Conservation (phyloP, 2,888 invertebrate genomes). For the Pollenia labialis region DNA sequence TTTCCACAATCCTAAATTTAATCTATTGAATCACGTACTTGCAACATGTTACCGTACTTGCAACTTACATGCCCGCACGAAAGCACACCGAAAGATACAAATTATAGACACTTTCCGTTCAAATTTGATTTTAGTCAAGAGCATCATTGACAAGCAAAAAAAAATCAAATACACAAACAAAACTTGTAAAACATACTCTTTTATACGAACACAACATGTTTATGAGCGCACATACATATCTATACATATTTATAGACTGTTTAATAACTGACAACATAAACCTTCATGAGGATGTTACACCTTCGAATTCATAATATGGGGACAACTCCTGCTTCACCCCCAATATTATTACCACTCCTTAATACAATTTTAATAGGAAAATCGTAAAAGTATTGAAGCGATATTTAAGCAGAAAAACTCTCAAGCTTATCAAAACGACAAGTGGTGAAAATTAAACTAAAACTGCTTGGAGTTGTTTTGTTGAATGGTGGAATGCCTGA, state of each 20-base stretch:
- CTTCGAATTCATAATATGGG: background rate
- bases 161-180: constrained; percentile 41
- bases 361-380: constrained; percentile 48
- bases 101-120: constrained; percentile 81
- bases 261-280: constrained; percentile 66
- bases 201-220: background rate
- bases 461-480: background rate
- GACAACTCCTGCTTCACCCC: background rate
- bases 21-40: constrained; percentile 82
- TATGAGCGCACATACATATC: constrained; percentile 8
- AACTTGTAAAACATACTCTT: background rate
- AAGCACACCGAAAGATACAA: constrained; percentile 75
- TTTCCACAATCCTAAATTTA: constrained; percentile 67
- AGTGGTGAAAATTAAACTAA: constrained; percentile 50
- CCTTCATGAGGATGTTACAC: constrained; percentile 49
- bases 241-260: constrained; percentile 24
- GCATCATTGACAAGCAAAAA: constrained; percentile 32
- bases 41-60: too few relatives aligned
- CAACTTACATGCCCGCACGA: background rate
- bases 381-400: constrained; percentile 31
- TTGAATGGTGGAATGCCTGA: background rate
- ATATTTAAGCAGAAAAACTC: constrained; percentile 1
- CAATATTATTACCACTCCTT: background rate
- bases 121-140: constrained; percentile 80
- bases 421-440: constrained; percentile 42